Conservation (phyloP, 2,113 vertebrate genomes). For the Meriones unguiculatus region DNA sequence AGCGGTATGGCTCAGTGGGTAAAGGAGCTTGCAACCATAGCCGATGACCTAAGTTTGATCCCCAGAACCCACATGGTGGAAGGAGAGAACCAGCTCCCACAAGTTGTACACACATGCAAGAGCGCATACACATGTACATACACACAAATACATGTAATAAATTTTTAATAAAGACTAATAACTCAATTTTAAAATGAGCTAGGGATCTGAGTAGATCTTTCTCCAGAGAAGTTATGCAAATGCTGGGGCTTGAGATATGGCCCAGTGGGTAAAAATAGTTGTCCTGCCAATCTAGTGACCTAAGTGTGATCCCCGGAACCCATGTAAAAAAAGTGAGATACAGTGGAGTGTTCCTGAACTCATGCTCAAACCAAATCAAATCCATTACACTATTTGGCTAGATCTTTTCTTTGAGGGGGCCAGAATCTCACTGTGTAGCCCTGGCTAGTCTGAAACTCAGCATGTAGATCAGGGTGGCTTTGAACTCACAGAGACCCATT, state of each 20-base stretch:
- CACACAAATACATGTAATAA: neutral
- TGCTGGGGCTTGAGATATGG: neutral
- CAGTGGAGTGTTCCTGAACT: neutral
- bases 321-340: neutral
- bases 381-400: neutral
- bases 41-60: neutral
- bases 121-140: neutral
- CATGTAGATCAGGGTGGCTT: neutral
- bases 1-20: neutral
- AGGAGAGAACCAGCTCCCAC: neutral
- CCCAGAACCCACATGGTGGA: neutral
- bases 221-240: conserved; percentile 35
- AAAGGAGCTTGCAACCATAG: neutral
- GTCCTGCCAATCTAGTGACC: too few species aligned
- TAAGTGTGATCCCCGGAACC: neutral
- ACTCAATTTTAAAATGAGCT: neutral
- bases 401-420: neutral
- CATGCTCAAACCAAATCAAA: neutral
- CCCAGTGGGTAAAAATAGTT: neutral
- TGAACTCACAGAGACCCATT: neutral
- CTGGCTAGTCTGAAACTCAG: neutral
- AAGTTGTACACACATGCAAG: neutral
- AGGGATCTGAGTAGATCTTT: conserved; percentile 38
- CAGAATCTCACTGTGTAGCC: neutral
- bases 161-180: neutral